phyloP scores from a whole-genome alignment of 2,113 vertebrate species.

The Empidonax alnorum region DNA sequence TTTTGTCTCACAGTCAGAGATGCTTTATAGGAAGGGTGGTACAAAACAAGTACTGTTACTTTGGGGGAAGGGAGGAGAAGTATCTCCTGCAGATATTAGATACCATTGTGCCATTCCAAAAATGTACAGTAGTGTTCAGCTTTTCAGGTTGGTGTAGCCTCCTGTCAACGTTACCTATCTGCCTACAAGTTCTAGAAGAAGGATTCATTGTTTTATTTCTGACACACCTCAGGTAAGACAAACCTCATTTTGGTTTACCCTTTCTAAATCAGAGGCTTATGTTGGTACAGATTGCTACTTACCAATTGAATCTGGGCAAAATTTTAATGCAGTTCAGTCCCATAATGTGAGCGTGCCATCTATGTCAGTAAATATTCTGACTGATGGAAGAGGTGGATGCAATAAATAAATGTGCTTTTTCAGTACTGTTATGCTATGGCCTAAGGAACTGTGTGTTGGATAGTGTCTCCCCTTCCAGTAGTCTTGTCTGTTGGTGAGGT shows the following conservation, averaged over 20 bases:
- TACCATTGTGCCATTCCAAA: neutral
- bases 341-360: neutral
- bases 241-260: neutral
- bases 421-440: neutral
- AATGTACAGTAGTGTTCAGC: neutral
- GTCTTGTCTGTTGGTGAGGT: neutral
- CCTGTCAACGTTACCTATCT: neutral
- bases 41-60: neutral
- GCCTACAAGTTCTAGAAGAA: neutral
- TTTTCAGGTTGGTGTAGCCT: neutral
- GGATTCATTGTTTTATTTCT: neutral
- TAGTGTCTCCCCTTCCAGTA: neutral
- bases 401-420: neutral
- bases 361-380: neutral
- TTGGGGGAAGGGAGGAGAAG: fast-evolving
- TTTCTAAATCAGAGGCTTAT: neutral
- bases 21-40: neutral
- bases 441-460: neutral
- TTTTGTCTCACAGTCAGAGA: neutral
- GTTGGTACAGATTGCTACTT: neutral
- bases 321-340: neutral
- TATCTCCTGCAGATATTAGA: neutral
- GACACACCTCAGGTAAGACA: neutral
- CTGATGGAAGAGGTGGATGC: neutral
- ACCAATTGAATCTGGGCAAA: neutral